phyloP scores from a whole-genome alignment of 2,113 vertebrate species.

The Sander lucioperca region DNA sequence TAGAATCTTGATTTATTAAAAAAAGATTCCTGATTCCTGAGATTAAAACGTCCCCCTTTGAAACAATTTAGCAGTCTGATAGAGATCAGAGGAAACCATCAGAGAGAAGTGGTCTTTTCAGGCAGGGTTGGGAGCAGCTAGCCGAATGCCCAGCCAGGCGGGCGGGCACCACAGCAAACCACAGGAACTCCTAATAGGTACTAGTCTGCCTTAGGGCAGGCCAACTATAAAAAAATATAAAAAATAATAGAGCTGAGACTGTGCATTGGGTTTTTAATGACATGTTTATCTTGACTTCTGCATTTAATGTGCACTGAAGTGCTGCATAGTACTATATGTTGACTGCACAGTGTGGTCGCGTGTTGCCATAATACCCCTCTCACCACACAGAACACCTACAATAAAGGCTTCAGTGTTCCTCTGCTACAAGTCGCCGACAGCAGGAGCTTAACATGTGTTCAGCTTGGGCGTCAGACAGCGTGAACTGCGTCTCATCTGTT shows the following conservation, averaged over 20 bases:
- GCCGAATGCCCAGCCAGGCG: constrained; percentile 11
- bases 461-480: constrained; percentile 24
- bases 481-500: constrained; percentile 21
- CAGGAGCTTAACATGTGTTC: constrained; percentile 13
- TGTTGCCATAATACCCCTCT: constrained; percentile 36
- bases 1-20: not conserved
- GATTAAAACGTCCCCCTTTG: not conserved
- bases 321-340: not conserved
- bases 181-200: constrained; percentile 26
- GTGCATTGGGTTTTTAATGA: not conserved
- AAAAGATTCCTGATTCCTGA: not conserved
- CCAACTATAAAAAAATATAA: not conserved
- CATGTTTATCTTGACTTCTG: not conserved
- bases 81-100: constrained; percentile 38
- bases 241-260: constrained; percentile 8
- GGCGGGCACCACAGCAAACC: constrained; percentile 24
- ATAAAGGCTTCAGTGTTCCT: constrained; percentile 58
- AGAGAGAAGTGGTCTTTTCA: constrained; percentile 27
- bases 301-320: not conserved
- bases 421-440: constrained; percentile 22
- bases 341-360: constrained; percentile 9
- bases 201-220: constrained; percentile 4
- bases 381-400: constrained; percentile 8
- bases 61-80: constrained; percentile 30
- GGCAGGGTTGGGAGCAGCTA: constrained; percentile 11